These are phyloP conservation scores for Peromyscus nudipes DNA, from an alignment of 2,797 vertebrate species.

Conservation along the genomic window DNA sequence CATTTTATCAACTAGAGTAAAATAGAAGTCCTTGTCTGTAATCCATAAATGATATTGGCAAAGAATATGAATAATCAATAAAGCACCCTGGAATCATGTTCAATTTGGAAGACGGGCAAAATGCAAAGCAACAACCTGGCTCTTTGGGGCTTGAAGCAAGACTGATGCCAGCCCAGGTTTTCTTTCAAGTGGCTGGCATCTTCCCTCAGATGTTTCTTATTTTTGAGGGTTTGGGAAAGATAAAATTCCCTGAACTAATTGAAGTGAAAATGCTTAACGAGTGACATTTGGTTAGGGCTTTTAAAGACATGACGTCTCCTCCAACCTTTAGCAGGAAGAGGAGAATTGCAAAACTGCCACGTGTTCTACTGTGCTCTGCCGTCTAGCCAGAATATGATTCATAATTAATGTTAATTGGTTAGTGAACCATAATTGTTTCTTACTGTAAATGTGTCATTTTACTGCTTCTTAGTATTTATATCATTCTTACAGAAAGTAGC, in stretches of 20 bases:
- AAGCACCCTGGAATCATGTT: conserved; percentile 53
- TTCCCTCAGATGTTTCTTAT: conserved; percentile 10
- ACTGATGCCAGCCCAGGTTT: conserved; percentile 10
- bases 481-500: background rate
- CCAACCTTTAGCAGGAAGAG: background rate
- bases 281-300: conserved; percentile 13
- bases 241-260: background rate
- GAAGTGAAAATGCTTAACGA: conserved; percentile 41
- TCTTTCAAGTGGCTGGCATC: conserved; percentile 43
- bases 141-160: background rate
- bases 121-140: conserved; percentile 2
- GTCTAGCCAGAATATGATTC: background rate
- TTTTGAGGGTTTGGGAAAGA: conserved; percentile 50
- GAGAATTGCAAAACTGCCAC: background rate
- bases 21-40: conserved; percentile 64
- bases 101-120: conserved; percentile 56
- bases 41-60: conserved; percentile 68
- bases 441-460: conserved; percentile 13
- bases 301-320: background rate
- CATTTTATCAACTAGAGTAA: conserved; percentile 56
- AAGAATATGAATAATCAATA: conserved; percentile 51
- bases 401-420: conserved; percentile 16
- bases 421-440: background rate
- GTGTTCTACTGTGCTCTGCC: background rate
- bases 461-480: background rate